Evolutionary conservation across 2,113 vertebrate genomes (phyloP).

Genomic region (Tretioscincus oriximinensis): DNA sequence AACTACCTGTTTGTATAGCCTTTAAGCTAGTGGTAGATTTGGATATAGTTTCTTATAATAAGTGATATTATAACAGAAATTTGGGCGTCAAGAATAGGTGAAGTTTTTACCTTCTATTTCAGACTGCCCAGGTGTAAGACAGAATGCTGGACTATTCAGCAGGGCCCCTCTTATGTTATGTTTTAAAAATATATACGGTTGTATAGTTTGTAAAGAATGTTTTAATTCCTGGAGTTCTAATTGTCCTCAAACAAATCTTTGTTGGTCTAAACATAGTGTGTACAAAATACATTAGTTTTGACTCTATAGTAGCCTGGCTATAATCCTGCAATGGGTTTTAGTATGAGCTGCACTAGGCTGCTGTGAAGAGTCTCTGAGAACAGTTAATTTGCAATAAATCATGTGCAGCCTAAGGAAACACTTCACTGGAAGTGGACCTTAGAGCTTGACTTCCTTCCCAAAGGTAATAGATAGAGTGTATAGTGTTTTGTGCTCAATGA

Average conservation of each 20-base stretch:
- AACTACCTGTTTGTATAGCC: background rate
- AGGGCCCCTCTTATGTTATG: too few relatives aligned
- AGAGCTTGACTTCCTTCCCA: background rate
- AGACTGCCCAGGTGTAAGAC: too few relatives aligned
- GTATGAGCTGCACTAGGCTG: background rate
- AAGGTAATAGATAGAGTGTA: background rate
- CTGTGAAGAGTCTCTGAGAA: background rate
- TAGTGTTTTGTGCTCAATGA: background rate
- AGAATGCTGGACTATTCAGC: too few relatives aligned
- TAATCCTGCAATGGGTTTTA: background rate
- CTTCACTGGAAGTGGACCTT: constrained; percentile 10
- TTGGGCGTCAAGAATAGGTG: too few relatives aligned
- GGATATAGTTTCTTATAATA: background rate
- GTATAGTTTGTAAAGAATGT: background rate
- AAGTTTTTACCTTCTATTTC: too few relatives aligned
- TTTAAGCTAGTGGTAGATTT: background rate
- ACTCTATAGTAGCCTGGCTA: background rate
- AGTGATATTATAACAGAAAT: too few relatives aligned
- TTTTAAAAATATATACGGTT: constrained; percentile 2
- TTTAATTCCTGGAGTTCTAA: background rate
- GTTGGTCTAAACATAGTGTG: background rate
- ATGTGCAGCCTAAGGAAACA: background rate
- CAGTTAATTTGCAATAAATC: constrained; percentile 14
- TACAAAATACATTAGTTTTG: background rate
- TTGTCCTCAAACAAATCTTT: background rate